Percentiles rank a stretch among this genome's conserved stretches.
Evolutionary conservation across 1,140 invertebrate genomes (phyloP).

Genomic region (Drosophila quadrilineata): DNA sequence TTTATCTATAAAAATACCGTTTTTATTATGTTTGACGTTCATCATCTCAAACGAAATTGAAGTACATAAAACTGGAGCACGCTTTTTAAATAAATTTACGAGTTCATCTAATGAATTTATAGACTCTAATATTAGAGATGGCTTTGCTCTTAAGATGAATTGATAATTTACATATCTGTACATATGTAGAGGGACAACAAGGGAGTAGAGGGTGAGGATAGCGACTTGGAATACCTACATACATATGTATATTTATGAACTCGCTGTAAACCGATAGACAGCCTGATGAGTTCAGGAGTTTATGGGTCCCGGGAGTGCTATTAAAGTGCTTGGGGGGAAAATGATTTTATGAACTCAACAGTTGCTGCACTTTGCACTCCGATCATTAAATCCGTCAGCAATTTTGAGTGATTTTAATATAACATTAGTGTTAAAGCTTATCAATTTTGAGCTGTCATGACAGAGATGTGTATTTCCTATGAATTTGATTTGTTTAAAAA

Average conservation of each 20-base stretch:
- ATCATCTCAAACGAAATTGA: conserved; percentile 16
- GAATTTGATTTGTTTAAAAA: too few relatives aligned
- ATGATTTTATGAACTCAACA: conserved; percentile 23
- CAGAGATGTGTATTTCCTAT: too few relatives aligned
- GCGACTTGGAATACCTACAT: neutral
- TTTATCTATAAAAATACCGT: neutral
- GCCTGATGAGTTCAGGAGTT: conserved; percentile 24
- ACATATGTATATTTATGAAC: conserved; percentile 6
- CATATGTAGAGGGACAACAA: neutral
- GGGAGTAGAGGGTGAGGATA: too few relatives aligned
- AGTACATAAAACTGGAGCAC: conserved; percentile 13
- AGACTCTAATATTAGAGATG: conserved; percentile 54
- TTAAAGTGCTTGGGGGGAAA: conserved; percentile 4
- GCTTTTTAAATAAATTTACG: conserved; percentile 50
- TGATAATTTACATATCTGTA: conserved; percentile 22
- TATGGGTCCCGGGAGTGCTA: conserved; percentile 15
- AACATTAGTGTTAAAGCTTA: conserved; percentile 9
- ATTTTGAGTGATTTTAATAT: conserved; percentile 1
- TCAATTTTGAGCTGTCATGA: conserved; percentile 11
- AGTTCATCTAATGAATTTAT: conserved; percentile 46
- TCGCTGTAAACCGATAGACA: conserved; percentile 27
- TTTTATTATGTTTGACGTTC: neutral
- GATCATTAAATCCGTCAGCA: conserved; percentile 44
- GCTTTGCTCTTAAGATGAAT: conserved; percentile 32
- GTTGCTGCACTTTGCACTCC: conserved; percentile 47